Conservation (phyloP, 2,888 invertebrate genomes). For the Falcaria lacertinaria region DNA sequence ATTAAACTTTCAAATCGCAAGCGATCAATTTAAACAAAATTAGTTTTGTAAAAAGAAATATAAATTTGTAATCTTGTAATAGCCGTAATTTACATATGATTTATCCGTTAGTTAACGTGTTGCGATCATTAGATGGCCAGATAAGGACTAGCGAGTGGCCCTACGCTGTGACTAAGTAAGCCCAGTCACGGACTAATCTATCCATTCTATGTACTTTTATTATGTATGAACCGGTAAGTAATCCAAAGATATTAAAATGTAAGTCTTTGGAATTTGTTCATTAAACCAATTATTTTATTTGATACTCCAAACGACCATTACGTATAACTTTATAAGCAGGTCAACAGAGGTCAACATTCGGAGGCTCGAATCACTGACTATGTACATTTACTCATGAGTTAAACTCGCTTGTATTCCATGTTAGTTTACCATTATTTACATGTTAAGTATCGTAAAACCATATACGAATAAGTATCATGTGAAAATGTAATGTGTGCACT, state of each 20-base stretch:
- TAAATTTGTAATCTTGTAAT: conserved; percentile 1
- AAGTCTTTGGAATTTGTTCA: too few species aligned
- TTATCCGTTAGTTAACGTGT: conserved; percentile 20
- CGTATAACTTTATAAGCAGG: too few species aligned
- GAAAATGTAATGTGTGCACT: too few species aligned
- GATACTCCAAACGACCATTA: too few species aligned
- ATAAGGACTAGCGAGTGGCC: conserved; percentile 53
- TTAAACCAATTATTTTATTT: too few species aligned
- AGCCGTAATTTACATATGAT: conserved; percentile 16
- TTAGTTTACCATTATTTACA: too few species aligned
- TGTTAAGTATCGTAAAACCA: too few species aligned
- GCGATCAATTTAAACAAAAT: neutral
- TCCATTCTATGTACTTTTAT: conserved; percentile 24
- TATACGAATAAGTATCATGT: too few species aligned
- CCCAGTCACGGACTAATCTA: conserved; percentile 42
- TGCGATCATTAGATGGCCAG: conserved; percentile 37
- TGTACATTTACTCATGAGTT: neutral
- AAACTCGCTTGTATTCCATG: too few species aligned
- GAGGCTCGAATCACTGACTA: neutral
- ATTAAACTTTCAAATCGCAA: too few species aligned
- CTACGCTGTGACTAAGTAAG: conserved; percentile 61
- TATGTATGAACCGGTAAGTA: conserved; percentile 15
- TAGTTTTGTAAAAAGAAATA: neutral
- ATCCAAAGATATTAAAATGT: too few species aligned
- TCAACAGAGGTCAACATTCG: neutral